Evolutionary conservation across 1,140 invertebrate genomes (phyloP).

Genomic region (Zophobas morio): DNA sequence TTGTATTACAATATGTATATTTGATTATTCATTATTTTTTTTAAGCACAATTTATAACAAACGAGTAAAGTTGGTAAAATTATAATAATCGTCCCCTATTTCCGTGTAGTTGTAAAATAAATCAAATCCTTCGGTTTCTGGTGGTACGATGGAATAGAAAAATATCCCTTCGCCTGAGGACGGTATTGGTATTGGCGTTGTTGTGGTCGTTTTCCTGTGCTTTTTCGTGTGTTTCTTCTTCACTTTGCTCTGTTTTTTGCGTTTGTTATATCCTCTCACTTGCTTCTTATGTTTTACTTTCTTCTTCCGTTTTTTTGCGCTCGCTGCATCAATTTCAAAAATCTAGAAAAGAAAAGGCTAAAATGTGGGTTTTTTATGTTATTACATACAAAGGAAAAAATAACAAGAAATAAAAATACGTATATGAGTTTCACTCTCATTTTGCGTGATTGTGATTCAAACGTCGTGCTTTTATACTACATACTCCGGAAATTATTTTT

Average conservation of each 20-base stretch:
- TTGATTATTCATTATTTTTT: no score
- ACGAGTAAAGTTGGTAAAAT: no score
- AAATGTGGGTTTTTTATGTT: no score
- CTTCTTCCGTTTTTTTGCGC: background rate
- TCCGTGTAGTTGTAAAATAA: no score
- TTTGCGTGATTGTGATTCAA: no score
- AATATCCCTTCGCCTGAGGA: background rate
- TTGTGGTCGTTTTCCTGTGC: background rate
- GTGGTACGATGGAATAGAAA: no score
- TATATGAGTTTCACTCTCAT: background rate
- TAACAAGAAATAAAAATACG: background rate
- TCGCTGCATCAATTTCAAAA: background rate
- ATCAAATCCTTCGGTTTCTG: no score
- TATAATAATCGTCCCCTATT: no score
- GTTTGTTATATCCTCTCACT: background rate
- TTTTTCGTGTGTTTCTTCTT: background rate
- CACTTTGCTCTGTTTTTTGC: background rate
- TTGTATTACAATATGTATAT: no score
- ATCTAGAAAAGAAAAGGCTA: background rate
- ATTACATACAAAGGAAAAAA: background rate
- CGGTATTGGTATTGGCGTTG: background rate
- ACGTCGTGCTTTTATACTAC: no score
- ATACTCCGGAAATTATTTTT: no score
- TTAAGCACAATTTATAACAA: no score
- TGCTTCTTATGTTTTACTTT: background rate